Percentiles rank a stretch among this genome's conserved stretches.
phyloP scores from a whole-genome alignment of 2,888 invertebrate species.

The Embidobia sp. region DNA sequence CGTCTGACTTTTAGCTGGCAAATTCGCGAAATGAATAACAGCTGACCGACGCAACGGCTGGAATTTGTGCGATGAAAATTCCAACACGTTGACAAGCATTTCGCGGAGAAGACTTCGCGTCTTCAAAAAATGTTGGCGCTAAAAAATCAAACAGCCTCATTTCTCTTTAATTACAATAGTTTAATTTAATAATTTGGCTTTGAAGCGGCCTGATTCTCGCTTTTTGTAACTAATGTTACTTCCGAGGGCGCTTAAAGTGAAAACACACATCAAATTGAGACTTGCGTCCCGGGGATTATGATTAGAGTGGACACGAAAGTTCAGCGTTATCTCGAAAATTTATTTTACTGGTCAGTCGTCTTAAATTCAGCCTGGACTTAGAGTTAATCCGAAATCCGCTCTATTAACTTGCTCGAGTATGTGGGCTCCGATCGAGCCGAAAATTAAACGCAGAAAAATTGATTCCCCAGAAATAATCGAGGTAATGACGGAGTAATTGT shows the following conservation, averaged over 20 bases:
- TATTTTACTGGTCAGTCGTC: slow-evolving; percentile 26
- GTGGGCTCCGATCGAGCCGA: background rate
- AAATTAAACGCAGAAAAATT: slow-evolving; percentile 9
- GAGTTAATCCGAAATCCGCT: slow-evolving; percentile 23
- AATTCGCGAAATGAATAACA: slow-evolving; percentile 51
- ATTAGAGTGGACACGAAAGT: slow-evolving; percentile 6
- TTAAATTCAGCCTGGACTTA: slow-evolving; percentile 12
- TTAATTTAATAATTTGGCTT: too few relatives aligned
- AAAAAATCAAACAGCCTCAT: slow-evolving; percentile 51
- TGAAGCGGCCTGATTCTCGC: too few relatives aligned
- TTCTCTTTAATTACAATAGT: too few relatives aligned
- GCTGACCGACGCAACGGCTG: slow-evolving; percentile 31
- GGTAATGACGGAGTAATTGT: too few relatives aligned
- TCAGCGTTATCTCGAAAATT: slow-evolving; percentile 20
- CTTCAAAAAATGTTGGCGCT: slow-evolving; percentile 29
- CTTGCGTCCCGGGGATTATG: slow-evolving; percentile 8
- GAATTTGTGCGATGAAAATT: slow-evolving; percentile 58
- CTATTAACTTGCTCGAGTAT: slow-evolving; percentile 12
- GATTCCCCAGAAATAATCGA: too few relatives aligned
- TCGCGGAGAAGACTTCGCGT: slow-evolving; percentile 32
- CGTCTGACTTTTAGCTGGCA: slow-evolving; percentile 36
- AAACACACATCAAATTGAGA: background rate
- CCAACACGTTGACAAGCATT: slow-evolving; percentile 57
- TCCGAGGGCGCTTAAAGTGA: too few relatives aligned
- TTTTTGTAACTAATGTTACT: too few relatives aligned